Conservation (phyloP, 2,797 vertebrate genomes). For the Molossus alvarezi region DNA sequence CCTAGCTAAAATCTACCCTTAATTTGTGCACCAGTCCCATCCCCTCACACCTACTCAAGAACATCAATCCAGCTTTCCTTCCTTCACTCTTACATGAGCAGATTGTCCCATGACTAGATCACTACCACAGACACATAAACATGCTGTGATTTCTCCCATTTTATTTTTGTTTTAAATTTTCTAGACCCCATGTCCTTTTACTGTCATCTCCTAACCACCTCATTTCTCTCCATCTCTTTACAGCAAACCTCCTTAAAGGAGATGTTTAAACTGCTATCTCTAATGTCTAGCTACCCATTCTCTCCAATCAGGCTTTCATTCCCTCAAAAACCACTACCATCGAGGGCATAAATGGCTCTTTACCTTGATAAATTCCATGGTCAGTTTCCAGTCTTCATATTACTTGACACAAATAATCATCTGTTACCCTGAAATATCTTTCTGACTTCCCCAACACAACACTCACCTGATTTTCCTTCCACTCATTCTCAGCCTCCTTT, state of each 20-base stretch:
- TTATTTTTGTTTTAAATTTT: not conserved
- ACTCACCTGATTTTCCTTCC: not conserved
- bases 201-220: not conserved
- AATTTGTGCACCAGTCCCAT: not conserved
- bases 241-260: not conserved
- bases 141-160: not conserved
- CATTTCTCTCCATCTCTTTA: not conserved
- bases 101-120: not conserved
- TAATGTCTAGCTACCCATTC: not conserved
- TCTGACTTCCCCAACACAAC: slow-evolving; percentile 4
- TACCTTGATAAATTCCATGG: not conserved
- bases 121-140: not conserved
- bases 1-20: not conserved
- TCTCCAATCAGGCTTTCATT: not conserved
- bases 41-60: too few species aligned
- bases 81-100: not conserved
- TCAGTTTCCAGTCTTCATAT: slow-evolving; percentile 19
- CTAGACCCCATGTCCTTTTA: not conserved
- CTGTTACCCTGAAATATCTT: not conserved
- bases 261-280: not conserved
- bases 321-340: not conserved
- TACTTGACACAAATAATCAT: not conserved
- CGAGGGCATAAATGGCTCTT: not conserved
- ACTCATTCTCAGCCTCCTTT: not conserved
- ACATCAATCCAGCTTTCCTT: not conserved